These are phyloP conservation scores for Dasyornis broadbenti DNA, from an alignment of 2,113 vertebrate species.

Conservation along the genomic window DNA sequence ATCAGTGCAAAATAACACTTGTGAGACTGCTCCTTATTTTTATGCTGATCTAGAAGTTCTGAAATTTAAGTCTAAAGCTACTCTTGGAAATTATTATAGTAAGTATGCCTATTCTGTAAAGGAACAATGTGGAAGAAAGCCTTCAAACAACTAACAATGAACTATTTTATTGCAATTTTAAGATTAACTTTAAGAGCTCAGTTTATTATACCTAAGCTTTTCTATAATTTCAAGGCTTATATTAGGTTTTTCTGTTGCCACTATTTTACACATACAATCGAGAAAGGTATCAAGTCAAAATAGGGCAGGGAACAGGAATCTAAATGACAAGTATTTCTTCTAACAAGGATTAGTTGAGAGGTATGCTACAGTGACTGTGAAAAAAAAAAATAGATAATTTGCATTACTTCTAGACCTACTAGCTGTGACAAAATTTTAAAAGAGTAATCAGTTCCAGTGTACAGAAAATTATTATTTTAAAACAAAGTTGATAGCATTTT, in stretches of 20 bases:
- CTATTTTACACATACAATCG: slow-evolving; percentile 5
- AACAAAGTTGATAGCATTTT: slow-evolving; percentile 11
- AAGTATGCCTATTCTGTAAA: not conserved
- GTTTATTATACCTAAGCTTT: slow-evolving; percentile 17
- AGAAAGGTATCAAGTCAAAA: slow-evolving; percentile 4
- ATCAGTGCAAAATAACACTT: not conserved
- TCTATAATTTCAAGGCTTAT: not conserved
- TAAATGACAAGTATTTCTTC: not conserved
- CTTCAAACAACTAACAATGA: not conserved
- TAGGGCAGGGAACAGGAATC: not conserved
- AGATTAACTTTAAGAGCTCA: not conserved
- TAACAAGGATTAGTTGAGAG: not conserved
- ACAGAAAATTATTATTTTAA: slow-evolving; percentile 32
- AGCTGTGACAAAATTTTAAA: slow-evolving; percentile 10
- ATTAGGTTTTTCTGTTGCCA: not conserved
- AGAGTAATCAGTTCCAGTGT: not conserved
- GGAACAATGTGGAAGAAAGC: not conserved
- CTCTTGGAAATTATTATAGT: not conserved
- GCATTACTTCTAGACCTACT: not conserved
- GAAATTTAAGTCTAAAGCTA: not conserved
- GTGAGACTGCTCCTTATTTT: not conserved
- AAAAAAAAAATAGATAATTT: not conserved
- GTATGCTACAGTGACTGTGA: not conserved
- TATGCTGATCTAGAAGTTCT: not conserved
- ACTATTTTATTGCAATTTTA: not conserved